phyloP scores from a whole-genome alignment of 2,888 invertebrate species.

The Lycophotia porphyrea region DNA sequence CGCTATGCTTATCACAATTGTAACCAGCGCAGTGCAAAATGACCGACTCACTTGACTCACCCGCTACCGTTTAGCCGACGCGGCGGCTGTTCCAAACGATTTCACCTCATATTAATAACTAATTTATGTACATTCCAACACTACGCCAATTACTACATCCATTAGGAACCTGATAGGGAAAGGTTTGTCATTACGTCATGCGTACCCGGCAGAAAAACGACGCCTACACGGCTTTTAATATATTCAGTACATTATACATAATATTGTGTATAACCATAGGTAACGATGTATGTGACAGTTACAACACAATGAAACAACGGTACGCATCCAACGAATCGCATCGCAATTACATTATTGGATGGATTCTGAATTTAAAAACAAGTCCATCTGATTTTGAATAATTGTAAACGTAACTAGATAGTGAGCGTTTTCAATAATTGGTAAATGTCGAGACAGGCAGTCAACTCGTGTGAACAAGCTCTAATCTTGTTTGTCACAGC shows the following conservation, averaged over 20 bases:
- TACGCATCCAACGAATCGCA: constrained; percentile 35
- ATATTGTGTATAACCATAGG: constrained; percentile 57
- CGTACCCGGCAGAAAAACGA: constrained; percentile 47
- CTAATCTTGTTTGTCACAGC: constrained; percentile 58
- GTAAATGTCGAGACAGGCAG: constrained; percentile 20
- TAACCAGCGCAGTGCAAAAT: constrained; percentile 26
- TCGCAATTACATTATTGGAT: constrained; percentile 24
- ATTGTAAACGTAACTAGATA: constrained; percentile 11
- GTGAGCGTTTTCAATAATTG: constrained; percentile 22
- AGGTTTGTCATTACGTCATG: constrained; percentile 62
- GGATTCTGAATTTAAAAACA: constrained; percentile 31
- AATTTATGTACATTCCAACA: constrained; percentile 59
- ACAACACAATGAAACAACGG: constrained; percentile 46
- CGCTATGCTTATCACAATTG: constrained; percentile 17
- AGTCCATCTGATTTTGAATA: constrained; percentile 13
- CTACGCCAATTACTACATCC: constrained; percentile 68
- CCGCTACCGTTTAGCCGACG: background rate
- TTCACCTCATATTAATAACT: constrained; percentile 58
- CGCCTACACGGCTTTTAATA: constrained; percentile 56
- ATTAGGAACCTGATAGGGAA: constrained; percentile 74
- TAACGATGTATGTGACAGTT: constrained; percentile 44
- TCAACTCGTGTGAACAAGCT: constrained; percentile 45
- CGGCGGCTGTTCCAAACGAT: constrained; percentile 29
- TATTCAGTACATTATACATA: constrained; percentile 54
- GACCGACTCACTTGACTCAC: constrained; percentile 14